These are phyloP conservation scores for Polymixis lichenea DNA, from an alignment of 2,888 invertebrate genomes.

Conservation along the genomic window DNA sequence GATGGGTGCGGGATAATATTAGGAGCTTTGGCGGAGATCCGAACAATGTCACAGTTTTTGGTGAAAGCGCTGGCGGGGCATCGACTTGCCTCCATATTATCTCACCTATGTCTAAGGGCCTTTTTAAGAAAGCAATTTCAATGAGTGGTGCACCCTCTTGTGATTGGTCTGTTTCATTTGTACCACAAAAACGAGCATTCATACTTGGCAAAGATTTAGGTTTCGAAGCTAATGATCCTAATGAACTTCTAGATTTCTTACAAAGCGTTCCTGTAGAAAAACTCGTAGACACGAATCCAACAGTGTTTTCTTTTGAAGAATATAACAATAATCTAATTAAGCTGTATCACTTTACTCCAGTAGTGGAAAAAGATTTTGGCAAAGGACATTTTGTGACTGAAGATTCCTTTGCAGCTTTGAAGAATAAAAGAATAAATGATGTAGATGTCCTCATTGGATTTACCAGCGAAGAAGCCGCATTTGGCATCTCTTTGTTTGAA, in stretches of 20 bases:
- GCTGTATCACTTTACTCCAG: slow-evolving; percentile 75
- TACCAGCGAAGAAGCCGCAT: slow-evolving; percentile 92
- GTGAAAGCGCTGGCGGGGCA: slow-evolving; percentile 77
- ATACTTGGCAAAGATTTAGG: slow-evolving; percentile 75
- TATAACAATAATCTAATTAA: slow-evolving; percentile 65
- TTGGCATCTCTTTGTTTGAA: slow-evolving; percentile 59
- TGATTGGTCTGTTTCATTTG: slow-evolving; percentile 73
- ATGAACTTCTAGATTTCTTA: slow-evolving; percentile 74
- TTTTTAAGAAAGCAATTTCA: slow-evolving; percentile 73
- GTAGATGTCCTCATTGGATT: slow-evolving; percentile 93
- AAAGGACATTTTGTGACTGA: slow-evolving; percentile 73
- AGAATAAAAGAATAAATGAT: slow-evolving; percentile 83
- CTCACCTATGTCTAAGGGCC: slow-evolving; percentile 75
- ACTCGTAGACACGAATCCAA: slow-evolving; percentile 67
- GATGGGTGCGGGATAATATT: slow-evolving; percentile 75
- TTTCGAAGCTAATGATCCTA: slow-evolving; percentile 71
- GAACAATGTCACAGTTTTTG: slow-evolving; percentile 74
- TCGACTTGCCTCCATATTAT: slow-evolving; percentile 69
- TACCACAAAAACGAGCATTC: slow-evolving; percentile 73
- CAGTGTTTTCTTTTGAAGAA: slow-evolving; percentile 71
- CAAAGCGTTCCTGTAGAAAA: slow-evolving; percentile 73
- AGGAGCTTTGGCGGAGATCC: slow-evolving; percentile 75
- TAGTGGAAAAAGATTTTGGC: slow-evolving; percentile 78
- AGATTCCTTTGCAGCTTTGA: slow-evolving; percentile 68
- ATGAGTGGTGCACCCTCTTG: slow-evolving; percentile 75